Conservation (phyloP, 2,888 invertebrate genomes). For the Lithophane semibrunnea region DNA sequence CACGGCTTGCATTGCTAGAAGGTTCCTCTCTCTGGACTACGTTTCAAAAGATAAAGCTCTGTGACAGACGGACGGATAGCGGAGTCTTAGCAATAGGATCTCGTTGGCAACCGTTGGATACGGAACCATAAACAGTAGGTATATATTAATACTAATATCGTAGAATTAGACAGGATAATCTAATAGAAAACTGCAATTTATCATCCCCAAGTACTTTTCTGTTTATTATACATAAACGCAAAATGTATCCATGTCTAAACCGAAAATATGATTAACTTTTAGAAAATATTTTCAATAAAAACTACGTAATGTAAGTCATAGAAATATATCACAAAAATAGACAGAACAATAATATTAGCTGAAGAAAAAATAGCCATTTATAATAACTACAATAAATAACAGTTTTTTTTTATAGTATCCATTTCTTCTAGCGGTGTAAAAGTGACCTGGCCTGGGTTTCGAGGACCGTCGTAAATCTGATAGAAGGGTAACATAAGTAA, state of each 20-base stretch:
- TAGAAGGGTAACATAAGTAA: constrained; percentile 15
- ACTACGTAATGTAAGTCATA: neutral
- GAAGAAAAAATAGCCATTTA: neutral
- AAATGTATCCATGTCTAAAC: neutral
- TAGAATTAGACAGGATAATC: no score
- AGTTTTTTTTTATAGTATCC: neutral
- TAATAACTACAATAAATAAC: constrained; percentile 13
- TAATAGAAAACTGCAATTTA: no score
- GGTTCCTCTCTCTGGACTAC: no score
- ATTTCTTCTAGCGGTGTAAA: constrained; percentile 14
- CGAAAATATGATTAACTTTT: neutral
- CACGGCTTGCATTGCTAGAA: no score
- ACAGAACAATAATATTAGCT: neutral
- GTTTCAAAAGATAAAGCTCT: no score
- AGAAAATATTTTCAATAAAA: neutral
- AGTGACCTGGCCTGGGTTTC: constrained; percentile 1
- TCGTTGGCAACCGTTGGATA: no score
- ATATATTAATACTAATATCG: no score
- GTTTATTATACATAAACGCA: no score
- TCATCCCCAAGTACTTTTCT: no score
- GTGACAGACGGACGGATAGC: no score
- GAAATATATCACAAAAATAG: constrained; percentile 2
- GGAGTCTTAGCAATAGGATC: no score
- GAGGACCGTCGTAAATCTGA: constrained; percentile 30
- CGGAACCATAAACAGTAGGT: no score